Evolutionary conservation across 2,888 invertebrate species (phyloP).

Genomic region (Aphodius sticticus): DNA sequence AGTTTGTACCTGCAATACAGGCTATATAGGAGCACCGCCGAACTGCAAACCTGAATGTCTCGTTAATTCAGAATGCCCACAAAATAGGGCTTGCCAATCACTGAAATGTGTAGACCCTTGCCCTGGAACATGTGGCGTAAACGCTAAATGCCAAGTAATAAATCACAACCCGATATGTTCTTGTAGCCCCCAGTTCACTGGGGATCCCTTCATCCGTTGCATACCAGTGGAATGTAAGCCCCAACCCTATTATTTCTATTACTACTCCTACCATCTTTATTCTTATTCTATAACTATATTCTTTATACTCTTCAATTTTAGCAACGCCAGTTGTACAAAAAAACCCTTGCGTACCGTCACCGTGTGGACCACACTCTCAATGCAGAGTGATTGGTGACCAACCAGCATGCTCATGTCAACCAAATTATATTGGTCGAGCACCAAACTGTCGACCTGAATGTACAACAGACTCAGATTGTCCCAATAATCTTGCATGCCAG

Average conservation of each 20-base stretch:
- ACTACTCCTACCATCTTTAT: conserved; percentile 37
- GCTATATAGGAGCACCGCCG: conserved; percentile 72
- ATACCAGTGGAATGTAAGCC: conserved; percentile 40
- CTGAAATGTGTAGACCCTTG: conserved; percentile 74
- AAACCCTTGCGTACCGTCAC: conserved; percentile 82
- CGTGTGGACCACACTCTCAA: conserved; percentile 85
- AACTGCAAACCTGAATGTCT: conserved; percentile 72
- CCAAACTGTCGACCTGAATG: conserved; percentile 89
- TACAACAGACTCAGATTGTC: conserved; percentile 81
- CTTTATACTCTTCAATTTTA: conserved; percentile 47
- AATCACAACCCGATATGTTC: conserved; percentile 75
- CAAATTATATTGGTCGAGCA: conserved; percentile 83
- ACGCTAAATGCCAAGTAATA: conserved; percentile 72
- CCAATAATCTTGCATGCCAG: conserved; percentile 80
- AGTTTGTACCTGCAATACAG: conserved; percentile 68
- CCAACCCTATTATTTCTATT: conserved; percentile 23
- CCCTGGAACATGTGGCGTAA: conserved; percentile 70
- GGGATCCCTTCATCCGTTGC: conserved; percentile 71
- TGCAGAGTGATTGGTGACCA: conserved; percentile 82
- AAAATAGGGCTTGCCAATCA: conserved; percentile 68
- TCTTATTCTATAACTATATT: conserved; percentile 31
- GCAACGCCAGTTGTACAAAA: conserved; percentile 56
- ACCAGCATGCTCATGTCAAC: conserved; percentile 84
- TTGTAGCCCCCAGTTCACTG: conserved; percentile 68
- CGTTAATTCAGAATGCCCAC: conserved; percentile 71